Percentiles rank a stretch among this genome's conserved stretches.
These are phyloP conservation scores for Haemorhous mexicanus DNA, from an alignment of 2,113 vertebrate species.

Conservation along the genomic window DNA sequence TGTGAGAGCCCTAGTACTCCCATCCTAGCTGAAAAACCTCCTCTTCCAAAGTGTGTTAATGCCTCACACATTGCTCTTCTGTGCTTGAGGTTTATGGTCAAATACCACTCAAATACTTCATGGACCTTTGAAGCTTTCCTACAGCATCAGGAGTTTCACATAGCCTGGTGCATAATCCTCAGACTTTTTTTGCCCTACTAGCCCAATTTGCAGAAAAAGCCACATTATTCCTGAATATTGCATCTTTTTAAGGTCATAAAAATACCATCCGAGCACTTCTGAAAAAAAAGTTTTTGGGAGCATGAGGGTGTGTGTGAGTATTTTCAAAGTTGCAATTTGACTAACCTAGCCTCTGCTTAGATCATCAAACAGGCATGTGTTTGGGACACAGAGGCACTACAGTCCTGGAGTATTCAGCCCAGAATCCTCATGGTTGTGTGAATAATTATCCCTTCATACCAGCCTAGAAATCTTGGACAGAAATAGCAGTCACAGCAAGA, in stretches of 20 bases:
- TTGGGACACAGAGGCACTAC: conserved; percentile 31
- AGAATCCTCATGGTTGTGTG: conserved; percentile 46
- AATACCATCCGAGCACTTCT: neutral
- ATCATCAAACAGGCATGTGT: conserved; percentile 28
- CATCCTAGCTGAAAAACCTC: neutral
- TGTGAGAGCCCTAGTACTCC: neutral
- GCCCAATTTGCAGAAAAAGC: neutral
- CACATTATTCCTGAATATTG: neutral
- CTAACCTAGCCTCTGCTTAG: neutral
- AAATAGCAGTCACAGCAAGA: conserved; percentile 63
- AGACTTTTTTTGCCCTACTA: neutral
- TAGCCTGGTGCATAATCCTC: neutral
- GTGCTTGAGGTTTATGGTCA: neutral
- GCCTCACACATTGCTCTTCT: neutral
- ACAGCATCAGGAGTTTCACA: neutral
- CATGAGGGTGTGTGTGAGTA: neutral
- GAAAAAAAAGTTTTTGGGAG: neutral
- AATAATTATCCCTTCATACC: conserved; percentile 60
- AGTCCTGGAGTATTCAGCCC: neutral
- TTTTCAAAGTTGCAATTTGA: neutral
- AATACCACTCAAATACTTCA: neutral
- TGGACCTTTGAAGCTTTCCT: neutral
- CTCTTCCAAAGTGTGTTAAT: neutral
- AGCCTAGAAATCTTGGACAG: conserved; percentile 46
- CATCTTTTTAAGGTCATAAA: neutral